Evolutionary conservation across 2,113 vertebrate genomes (phyloP).

Genomic region (Notothenia coriiceps): DNA sequence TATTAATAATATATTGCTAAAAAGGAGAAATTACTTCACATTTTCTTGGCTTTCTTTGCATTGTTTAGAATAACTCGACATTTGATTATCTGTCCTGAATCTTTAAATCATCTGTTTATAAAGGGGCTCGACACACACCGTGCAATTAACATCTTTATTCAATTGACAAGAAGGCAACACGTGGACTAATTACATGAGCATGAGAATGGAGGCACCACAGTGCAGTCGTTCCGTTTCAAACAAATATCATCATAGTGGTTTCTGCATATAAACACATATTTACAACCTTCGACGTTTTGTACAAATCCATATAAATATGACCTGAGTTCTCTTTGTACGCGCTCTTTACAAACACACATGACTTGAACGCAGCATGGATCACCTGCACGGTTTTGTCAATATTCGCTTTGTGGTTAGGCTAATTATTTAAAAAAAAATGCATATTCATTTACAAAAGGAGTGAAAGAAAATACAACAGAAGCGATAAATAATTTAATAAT

Average conservation of each 20-base stretch:
- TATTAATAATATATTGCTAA: too few relatives aligned
- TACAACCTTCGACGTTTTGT: slow-evolving; percentile 87
- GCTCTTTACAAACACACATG: slow-evolving; percentile 66
- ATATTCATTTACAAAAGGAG: slow-evolving; percentile 77
- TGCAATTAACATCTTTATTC: slow-evolving; percentile 85
- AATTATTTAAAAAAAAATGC: slow-evolving; percentile 68
- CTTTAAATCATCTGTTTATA: slow-evolving; percentile 13
- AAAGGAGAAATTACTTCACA: too few relatives aligned
- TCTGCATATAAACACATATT: slow-evolving; percentile 86
- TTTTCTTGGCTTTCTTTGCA: too few relatives aligned
- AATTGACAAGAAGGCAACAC: slow-evolving; percentile 82
- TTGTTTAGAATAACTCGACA: not conserved
- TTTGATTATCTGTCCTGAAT: not conserved
- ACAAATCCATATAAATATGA: slow-evolving; percentile 88
- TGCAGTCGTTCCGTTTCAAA: slow-evolving; percentile 76
- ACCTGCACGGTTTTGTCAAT: slow-evolving; percentile 71
- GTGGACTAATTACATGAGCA: slow-evolving; percentile 82
- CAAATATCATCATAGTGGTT: slow-evolving; percentile 85
- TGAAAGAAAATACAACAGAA: slow-evolving; percentile 72
- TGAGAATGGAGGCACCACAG: slow-evolving; percentile 80
- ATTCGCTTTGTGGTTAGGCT: slow-evolving; percentile 57
- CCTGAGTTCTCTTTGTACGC: slow-evolving; percentile 80
- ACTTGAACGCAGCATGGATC: slow-evolving; percentile 58
- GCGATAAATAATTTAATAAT: slow-evolving; percentile 84
- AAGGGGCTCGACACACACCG: slow-evolving; percentile 61